Evolutionary conservation across 2,888 invertebrate species (phyloP), one percentile per base, ranked within the genome.

Genomic region (Tachina fera): DNA sequence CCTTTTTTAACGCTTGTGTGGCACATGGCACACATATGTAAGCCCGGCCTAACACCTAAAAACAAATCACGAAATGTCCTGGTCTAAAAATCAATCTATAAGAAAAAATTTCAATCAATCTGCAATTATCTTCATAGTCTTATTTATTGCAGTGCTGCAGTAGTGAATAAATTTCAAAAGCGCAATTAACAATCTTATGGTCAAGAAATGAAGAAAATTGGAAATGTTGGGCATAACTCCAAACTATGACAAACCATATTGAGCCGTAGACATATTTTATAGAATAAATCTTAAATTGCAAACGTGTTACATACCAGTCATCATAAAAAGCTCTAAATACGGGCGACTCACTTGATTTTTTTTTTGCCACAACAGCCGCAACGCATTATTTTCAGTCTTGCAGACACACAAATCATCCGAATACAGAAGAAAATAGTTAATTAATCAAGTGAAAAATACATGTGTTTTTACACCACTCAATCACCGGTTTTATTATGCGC

Each of bases 401-500:
- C 53, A 16, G 16, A 45, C 56, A 56, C 47, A 76, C 75, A 76
- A 76, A 49, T 76, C 63, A 67, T n/a, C n/a, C 78, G 51, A 58
- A 39, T 13, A n/a, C 53, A 45, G 45, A 86, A 83, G 83, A 65
- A 76, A 67, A 83, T 80, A 53, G 51, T 76, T 86, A 86, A 86
- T 83, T 80, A 86, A 83, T 78, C 77, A 74, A 67, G 72, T 78
- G 78, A 65, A 79, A 74, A 80, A 65, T 72, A 86, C 83, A 86
- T 83, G 83, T 86, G 86, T 86, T 86, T 80, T 80, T 83, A 83
- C 86, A 80, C 86, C 76, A 51, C 13, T 72, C 60, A 78, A 68
- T 72, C 71, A 56, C 60, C 60, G 68, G 31, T 1, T 22, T 71
- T 68, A 74, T 68, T 67, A 81, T 67, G 68, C 81, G 75, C 61